Base-by-base conservation (phyloP, 2,888 invertebrate species). In the Aporophyla lueneburgensis region DNA sequence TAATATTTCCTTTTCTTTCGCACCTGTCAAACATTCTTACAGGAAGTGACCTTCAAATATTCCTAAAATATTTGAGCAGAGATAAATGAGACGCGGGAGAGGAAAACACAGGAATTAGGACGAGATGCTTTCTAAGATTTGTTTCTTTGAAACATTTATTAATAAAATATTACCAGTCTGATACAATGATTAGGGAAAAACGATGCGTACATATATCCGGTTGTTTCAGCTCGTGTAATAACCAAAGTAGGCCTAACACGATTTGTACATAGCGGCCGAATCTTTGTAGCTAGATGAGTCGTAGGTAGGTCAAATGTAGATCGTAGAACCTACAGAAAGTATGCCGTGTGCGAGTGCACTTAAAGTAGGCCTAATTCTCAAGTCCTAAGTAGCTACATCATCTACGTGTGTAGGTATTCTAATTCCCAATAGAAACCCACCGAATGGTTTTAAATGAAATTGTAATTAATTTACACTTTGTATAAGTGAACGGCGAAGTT, bases 381-480 rank as follows among this genome's bases (percentile, higher is more conserved):
- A 16, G 19, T 49, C 33, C 16, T 33, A 46, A 33, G 2, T 66
- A 27, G 21, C 63, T 58, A 46, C 59, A 56, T 43, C 24, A 27
- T 53, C 68, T 65, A 62, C 16, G 19, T 49, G 51, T 5, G 14
- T 54, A 19, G 49, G 58, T 67, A 53, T 33, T 27, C 40, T 40
- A 71, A 66, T 79, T 62, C 69, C 71, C 71, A 12, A 24, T 62
- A 51, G 66, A 72, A 54, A 59, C 9, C 61, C 67, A 62, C 69
- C 54, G 19, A 83, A 76, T 65, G 73, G 71, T 56, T 84, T 80
- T 58, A 58, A 80, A 84, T 76, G 24, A 73, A 81, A 83, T 81
- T 88, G 70, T 87, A 89, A 87, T 89, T 85, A 86, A 87, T 85
- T 82, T 83, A 86, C 80, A 87, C 80, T 71, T 82, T 78, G 67